These are phyloP conservation scores for Trematocara zebra DNA, from an alignment of 2,113 vertebrate genomes.

Conservation along the genomic window DNA sequence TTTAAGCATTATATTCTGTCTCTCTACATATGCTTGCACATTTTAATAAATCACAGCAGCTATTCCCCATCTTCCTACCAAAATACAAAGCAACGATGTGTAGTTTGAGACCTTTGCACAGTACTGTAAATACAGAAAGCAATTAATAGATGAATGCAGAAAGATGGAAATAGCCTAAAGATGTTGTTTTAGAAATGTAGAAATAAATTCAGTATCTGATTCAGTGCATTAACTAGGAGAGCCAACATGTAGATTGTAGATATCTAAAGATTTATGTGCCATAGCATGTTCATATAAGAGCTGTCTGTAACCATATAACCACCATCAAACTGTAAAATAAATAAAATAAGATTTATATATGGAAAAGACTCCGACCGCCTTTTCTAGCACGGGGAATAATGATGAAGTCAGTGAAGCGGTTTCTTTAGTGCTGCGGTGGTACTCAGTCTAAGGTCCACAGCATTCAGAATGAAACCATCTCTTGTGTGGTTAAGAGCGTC, in stretches of 20 bases:
- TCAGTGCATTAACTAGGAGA: not conserved
- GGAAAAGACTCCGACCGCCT: not conserved
- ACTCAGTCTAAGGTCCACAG: not conserved
- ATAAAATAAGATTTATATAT: not conserved
- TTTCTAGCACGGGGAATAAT: not conserved
- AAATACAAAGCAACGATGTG: not conserved
- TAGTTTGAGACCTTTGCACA: not conserved
- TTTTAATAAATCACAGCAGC: not conserved
- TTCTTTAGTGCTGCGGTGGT: not conserved
- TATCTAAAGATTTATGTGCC: not conserved
- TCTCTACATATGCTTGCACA: not conserved
- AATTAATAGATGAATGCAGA: not conserved
- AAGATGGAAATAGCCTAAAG: not conserved
- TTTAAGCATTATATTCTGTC: not conserved
- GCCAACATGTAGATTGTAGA: not conserved
- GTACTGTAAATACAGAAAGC: not conserved
- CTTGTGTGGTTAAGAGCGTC: not conserved
- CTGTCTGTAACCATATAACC: not conserved
- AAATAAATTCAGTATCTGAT: not conserved
- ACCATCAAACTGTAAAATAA: not conserved
- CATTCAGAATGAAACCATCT: not conserved
- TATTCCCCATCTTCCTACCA: not conserved
- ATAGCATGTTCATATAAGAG: not conserved
- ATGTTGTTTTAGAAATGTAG: not conserved
- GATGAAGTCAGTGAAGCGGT: not conserved